phyloP scores from a whole-genome alignment of 2,113 vertebrate species.

The Rhea pennata region DNA sequence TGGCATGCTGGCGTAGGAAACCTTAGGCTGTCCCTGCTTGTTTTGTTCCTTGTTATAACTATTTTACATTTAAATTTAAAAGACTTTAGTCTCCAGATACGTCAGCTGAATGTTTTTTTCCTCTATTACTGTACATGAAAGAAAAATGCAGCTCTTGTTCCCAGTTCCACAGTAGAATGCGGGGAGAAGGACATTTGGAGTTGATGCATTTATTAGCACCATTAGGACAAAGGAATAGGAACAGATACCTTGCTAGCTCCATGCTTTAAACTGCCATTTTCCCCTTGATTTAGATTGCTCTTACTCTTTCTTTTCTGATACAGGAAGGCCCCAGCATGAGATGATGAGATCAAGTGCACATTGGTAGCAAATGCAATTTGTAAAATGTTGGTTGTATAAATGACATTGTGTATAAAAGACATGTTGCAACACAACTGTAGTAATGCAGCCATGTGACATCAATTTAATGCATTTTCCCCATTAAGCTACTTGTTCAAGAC shows the following conservation, averaged over 20 bases:
- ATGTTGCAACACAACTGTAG: constrained; percentile 54
- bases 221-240: constrained; percentile 22
- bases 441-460: constrained; percentile 69
- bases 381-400: constrained; percentile 38
- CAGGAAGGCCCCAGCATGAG: constrained; percentile 50
- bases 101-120: background rate
- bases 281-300: background rate
- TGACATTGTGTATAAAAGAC: constrained; percentile 38
- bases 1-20: background rate
- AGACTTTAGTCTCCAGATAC: constrained; percentile 22
- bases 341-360: constrained; percentile 56
- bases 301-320: background rate
- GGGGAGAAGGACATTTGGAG: constrained; percentile 14
- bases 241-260: background rate
- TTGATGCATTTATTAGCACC: constrained; percentile 21
- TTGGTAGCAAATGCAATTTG: constrained; percentile 55
- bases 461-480: constrained; percentile 69
- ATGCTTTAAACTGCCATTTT: background rate
- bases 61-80: constrained; percentile 14
- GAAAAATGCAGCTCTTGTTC: constrained; percentile 41
- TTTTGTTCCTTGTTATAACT: constrained; percentile 24
- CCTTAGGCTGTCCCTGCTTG: constrained; percentile 28
- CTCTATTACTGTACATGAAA: constrained; percentile 13
- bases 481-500: constrained; percentile 68
- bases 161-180: background rate